Evolutionary conservation across 2,888 invertebrate species (phyloP), one percentile per base, ranked within the genome.

Genomic region (Silvanus unidentatus): DNA sequence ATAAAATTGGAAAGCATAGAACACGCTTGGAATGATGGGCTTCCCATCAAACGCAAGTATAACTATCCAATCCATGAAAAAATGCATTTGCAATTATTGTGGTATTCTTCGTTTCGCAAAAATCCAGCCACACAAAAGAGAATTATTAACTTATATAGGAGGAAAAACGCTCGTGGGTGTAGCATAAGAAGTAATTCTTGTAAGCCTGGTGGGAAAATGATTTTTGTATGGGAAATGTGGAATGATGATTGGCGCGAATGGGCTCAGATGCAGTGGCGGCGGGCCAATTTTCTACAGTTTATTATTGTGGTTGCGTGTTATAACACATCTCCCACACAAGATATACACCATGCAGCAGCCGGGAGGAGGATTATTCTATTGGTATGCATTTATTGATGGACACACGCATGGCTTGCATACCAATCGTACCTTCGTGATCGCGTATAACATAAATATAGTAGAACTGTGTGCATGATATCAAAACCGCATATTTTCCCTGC

Each of bases 381-480:
- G 30, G 14, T 34, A 40, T 14, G n/a, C 29, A 32, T 34, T 39
- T 43, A 53, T 48, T 52, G 54, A 55, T 52, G 52, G 53, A 55
- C 54, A 54, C 58, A 59, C 60, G 58, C 60, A 53, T 50, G 57
- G 49, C 46, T 50, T 54, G 55, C 60, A 60, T 60, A 60, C 60
- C 59, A 49, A 22, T 44, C 55, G 59, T 60, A 54, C 58, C 55
- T 55, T 54, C 50, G 51, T 60, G 57, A 60, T 60, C 58, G 45
- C 55, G 49, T 53, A 27, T 13, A 22, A n/a, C n/a, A 22, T 35
- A 55, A 59, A 57, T 57, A 47, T 52, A 44, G 49, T 8, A 22
- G 22, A 22, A 22, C n/a, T n/a, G n/a, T n/a, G n/a, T n/a, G n/a
- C n/a, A n/a, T n/a, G n/a, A n/a, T n/a, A n/a, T n/a, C n/a, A n/a